Base-by-base conservation (phyloP, 2,888 invertebrate genomes). In the Pocota personata region DNA sequence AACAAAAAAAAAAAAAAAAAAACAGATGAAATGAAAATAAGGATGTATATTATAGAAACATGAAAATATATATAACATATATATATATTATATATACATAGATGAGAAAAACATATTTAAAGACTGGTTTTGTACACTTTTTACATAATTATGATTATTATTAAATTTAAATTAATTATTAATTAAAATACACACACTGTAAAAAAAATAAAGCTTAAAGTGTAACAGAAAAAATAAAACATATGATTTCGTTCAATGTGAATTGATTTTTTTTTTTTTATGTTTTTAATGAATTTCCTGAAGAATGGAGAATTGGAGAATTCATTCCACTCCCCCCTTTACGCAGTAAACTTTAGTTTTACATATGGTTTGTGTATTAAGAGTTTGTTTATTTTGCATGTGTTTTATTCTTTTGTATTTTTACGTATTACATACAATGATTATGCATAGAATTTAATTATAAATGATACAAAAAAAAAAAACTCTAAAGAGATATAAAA, bases 91-190 rank as follows among this genome's bases (percentile, higher is more conserved):
- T 57, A 57, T 58, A 64, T 30, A 66, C 30, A 69, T 72, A 87
- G 43, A 80, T 58, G 72, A 79, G 40, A 73, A 86, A 84, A 80
- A 79, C 76, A 84, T 87, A 87, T 87, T 84, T 87, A 84, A 87
- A 87, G 87, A 87, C 87, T 87, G 87, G 87, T 87, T 87, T 87
- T 87, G 87, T 87, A 87, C 87, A 87, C 87, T 87, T 87, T 87
- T 84, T 87, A 87, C 87, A 87, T 84, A 84, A 84, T 87, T 82
- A 87, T 87, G 82, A 82, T 87, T 82, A 87, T 87, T 77, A 82
- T 87, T 87, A 87, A 76, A 82, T 87, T 87, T 82, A 82, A 77
- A 86, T 87, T 82, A 78, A 77, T 77, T 73, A 77, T 87, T 82
- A 87, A 73, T 77, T 77, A 57, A 87, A 76, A 62, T 60, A 79